Conservation (phyloP, 2,113 vertebrate genomes). For the Platanista minor region DNA sequence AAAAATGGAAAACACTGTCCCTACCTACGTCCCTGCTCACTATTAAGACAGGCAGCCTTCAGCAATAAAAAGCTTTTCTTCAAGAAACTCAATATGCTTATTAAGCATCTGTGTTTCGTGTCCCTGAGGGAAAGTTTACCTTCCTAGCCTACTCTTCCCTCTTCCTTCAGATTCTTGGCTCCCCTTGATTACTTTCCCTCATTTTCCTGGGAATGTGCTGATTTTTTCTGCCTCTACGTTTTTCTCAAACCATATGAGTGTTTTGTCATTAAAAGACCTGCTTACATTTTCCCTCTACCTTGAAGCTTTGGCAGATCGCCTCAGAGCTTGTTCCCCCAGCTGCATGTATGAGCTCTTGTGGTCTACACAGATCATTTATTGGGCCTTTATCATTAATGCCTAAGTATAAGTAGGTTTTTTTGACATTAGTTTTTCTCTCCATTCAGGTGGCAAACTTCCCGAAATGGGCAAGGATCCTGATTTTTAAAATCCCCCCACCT, state of each 20-base stretch:
- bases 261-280: not conserved
- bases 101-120: not conserved
- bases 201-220: not conserved
- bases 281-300: not conserved
- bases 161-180: not conserved
- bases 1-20: not conserved
- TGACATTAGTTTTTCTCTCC: not conserved
- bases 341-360: not conserved
- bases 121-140: not conserved
- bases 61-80: conserved; percentile 15
- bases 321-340: not conserved
- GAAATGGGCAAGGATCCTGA: not conserved
- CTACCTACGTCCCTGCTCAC: not conserved
- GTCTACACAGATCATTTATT: not conserved
- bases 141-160: not conserved
- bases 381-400: not conserved
- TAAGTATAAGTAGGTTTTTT: not conserved
- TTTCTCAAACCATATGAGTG: not conserved
- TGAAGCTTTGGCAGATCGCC: not conserved
- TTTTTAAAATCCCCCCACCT: not conserved
- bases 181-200: not conserved
- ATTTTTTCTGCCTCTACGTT: not conserved
- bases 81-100: not conserved
- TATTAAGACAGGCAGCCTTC: conserved; percentile 22
- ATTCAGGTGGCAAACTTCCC: not conserved